Base-by-base conservation (phyloP, 1,140 invertebrate genomes). In the Vollenhovia emeryi region DNA sequence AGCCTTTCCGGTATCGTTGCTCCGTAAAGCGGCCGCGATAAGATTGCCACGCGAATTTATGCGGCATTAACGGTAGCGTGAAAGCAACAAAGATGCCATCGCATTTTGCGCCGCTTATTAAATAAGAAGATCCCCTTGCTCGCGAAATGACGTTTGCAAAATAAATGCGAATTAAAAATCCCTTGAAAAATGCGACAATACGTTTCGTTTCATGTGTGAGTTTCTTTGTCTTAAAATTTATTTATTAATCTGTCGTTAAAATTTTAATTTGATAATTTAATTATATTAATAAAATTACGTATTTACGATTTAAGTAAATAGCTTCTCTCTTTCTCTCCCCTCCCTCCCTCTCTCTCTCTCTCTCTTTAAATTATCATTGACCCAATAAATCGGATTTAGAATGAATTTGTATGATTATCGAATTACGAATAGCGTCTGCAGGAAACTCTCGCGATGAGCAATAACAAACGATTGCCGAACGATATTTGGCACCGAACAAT, bases 31-130 rank as follows among this genome's bases (percentile, higher is more conserved):
- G 50, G 66, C 64, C 50, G 66, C 78, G 78, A 82, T 82, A 82
- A 82, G 66, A 82, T 82, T 82, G 50, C 78, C 50, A 57, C 40
- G 66, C 50, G 78, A 82, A 82, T 82, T 82, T 82, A 82, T 82
- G 50, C 78, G 64, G 66, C 43, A 82, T 82, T 82, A 82, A 82
- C 78, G 36, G 52, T 82, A 82, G 78, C 78, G 50, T 71, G 78
- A 80, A 71, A 80, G 78, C 78, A 71, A 71, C 64, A 55, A 43
- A 30, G 18, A 71, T 69, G 50, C 64, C 64, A 69, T 80, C 64
- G 50, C 24, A 50, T 71, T 71, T 21, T 68, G 36, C 66, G 21
- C 30, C 45, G 33, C 7, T 82, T 71, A 73, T 82, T 82, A 82
- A 82, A 82, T 69, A 71, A 80, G 43, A 79, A 27, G 78, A 9